phyloP scores from a whole-genome alignment of 1,140 invertebrate genomes.

The Hycleus cichorii region DNA sequence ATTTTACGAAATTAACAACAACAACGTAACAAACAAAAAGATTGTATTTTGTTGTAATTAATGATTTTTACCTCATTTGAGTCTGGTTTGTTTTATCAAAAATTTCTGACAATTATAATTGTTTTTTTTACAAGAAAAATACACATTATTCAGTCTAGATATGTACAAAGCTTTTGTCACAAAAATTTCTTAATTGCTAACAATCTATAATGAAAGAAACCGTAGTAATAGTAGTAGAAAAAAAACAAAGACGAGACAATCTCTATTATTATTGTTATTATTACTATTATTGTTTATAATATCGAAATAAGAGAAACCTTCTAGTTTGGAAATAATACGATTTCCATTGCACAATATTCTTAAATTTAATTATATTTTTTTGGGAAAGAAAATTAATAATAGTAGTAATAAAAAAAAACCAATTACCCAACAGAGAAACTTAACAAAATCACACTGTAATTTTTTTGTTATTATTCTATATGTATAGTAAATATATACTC shows the following conservation, averaged over 20 bases:
- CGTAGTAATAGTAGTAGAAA: background rate
- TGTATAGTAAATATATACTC: background rate
- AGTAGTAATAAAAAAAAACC: background rate
- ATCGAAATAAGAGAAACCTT: background rate
- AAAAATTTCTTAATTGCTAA: background rate
- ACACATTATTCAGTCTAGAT: constrained; percentile 35
- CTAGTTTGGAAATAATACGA: no score
- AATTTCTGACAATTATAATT: background rate
- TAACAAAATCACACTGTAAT: constrained; percentile 2
- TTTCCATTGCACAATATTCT: no score
- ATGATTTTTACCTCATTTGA: no score
- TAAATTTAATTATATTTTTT: background rate
- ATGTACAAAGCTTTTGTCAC: constrained; percentile 25
- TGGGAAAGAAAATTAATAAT: background rate
- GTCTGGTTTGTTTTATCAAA: no score
- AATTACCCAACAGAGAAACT: constrained; percentile 1
- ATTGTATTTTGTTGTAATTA: no score
- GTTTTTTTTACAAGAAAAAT: constrained; percentile 30
- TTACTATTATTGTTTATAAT: background rate
- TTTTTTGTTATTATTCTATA: background rate
- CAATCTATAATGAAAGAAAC: background rate
- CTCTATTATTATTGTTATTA: background rate
- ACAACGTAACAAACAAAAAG: no score
- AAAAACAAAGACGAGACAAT: background rate
- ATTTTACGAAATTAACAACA: no score